These are phyloP conservation scores for Laothoe populi DNA, from an alignment of 2,888 invertebrate genomes.

Conservation along the genomic window DNA sequence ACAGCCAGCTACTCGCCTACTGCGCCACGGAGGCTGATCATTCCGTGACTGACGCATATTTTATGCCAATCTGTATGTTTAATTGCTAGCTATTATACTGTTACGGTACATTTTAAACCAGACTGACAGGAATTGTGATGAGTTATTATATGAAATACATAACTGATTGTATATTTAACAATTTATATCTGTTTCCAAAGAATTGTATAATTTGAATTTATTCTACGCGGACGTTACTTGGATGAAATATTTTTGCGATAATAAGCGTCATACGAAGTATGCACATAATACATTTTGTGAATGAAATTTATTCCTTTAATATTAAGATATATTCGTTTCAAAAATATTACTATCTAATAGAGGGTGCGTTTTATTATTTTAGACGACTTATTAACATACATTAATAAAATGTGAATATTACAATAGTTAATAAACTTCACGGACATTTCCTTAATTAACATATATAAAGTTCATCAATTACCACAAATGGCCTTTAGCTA, in stretches of 20 bases:
- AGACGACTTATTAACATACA: background rate
- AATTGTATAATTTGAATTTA: too few species aligned
- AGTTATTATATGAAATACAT: background rate
- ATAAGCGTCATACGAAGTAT: too few species aligned
- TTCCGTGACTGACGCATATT: constrained; percentile 10
- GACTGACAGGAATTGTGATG: background rate
- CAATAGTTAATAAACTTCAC: constrained; percentile 15
- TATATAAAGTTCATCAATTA: constrained; percentile 24
- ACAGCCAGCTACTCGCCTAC: too few species aligned
- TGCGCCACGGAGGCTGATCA: too few species aligned
- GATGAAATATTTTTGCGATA: too few species aligned
- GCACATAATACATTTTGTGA: too few species aligned
- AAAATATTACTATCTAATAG: background rate
- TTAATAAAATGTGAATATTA: constrained; percentile 1
- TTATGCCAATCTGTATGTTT: constrained; percentile 17
- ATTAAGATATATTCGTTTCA: too few species aligned
- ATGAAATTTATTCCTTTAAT: too few species aligned
- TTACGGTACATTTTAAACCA: background rate
- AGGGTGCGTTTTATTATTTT: background rate
- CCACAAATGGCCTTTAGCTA: constrained; percentile 11
- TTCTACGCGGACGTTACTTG: too few species aligned
- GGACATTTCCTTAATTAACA: constrained; percentile 17
- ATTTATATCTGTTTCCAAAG: background rate
- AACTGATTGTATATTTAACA: background rate
- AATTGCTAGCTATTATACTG: background rate